Conservation (phyloP, 2,797 vertebrate genomes). For the Chaetophractus vellerosus region DNA sequence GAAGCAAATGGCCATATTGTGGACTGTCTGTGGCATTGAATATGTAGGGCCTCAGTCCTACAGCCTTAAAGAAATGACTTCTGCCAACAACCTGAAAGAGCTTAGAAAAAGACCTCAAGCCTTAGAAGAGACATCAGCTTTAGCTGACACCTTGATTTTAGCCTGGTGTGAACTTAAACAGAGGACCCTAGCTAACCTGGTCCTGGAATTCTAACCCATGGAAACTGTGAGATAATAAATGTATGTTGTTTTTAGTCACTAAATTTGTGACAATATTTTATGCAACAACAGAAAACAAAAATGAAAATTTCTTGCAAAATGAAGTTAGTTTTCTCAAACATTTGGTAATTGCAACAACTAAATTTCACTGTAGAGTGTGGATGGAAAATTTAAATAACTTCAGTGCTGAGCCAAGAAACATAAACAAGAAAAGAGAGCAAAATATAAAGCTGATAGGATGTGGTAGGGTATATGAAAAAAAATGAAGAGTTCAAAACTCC, state of each 20-base stretch:
- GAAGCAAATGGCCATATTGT: background rate
- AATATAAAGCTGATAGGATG: background rate
- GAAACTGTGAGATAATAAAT: too few relatives aligned
- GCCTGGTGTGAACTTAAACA: background rate
- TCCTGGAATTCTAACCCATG: background rate
- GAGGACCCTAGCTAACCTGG: background rate
- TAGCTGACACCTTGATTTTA: background rate
- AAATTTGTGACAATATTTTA: background rate
- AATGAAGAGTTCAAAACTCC: background rate
- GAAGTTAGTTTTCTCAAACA: background rate
- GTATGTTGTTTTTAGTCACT: too few relatives aligned
- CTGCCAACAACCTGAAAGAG: background rate
- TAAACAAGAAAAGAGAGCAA: background rate
- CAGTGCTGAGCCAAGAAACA: background rate
- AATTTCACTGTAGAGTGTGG: background rate
- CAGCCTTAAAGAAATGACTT: background rate
- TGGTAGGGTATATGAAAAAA: background rate
- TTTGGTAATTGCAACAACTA: background rate
- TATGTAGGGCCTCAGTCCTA: background rate
- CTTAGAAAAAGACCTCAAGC: background rate
- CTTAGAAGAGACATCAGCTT: background rate
- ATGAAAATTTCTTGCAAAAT: background rate
- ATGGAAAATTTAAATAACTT: background rate
- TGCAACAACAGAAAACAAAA: background rate
- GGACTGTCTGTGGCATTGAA: background rate